Percentiles rank a stretch among this genome's conserved stretches.
phyloP scores from a whole-genome alignment of 35 echinoderm and acorn worm genomes.

The Apostichopus californicus region DNA sequence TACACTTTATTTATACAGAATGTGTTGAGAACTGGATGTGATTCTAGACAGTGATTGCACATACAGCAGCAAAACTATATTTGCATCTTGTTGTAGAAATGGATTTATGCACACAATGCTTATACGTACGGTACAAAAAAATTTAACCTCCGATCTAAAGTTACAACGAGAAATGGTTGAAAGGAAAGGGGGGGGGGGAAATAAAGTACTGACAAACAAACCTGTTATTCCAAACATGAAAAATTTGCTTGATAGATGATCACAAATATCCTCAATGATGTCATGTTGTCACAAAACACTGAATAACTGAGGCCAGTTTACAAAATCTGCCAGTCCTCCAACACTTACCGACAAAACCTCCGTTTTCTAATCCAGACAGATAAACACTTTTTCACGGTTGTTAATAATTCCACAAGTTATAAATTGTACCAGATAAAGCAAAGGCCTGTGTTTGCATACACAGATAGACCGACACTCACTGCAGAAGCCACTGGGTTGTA shows the following conservation, averaged over 20 bases:
- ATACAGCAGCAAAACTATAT: too few relatives aligned
- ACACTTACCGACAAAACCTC: neutral
- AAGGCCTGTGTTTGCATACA: too few relatives aligned
- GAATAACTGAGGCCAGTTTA: neutral
- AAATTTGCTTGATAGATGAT: neutral
- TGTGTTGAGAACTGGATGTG: too few relatives aligned
- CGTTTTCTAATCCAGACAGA: neutral
- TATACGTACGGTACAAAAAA: too few relatives aligned
- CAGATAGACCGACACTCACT: neutral
- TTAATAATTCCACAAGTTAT: neutral
- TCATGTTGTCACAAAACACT: neutral
- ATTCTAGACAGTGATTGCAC: too few relatives aligned
- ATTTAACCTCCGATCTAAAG: too few relatives aligned
- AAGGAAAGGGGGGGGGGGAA: too few relatives aligned
- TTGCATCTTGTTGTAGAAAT: too few relatives aligned
- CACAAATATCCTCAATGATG: neutral
- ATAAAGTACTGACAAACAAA: neutral
- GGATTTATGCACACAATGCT: too few relatives aligned
- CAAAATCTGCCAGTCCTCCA: neutral
- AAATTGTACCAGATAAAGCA: neutral
- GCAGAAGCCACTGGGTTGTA: neutral
- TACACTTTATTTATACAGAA: too few relatives aligned
- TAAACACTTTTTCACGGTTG: too few relatives aligned
- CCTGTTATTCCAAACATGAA: slow-evolving; percentile 14
- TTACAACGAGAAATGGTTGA: too few relatives aligned